These are phyloP conservation scores for Galago senegalensis DNA, from an alignment of 2,797 vertebrate genomes.

Conservation along the genomic window DNA sequence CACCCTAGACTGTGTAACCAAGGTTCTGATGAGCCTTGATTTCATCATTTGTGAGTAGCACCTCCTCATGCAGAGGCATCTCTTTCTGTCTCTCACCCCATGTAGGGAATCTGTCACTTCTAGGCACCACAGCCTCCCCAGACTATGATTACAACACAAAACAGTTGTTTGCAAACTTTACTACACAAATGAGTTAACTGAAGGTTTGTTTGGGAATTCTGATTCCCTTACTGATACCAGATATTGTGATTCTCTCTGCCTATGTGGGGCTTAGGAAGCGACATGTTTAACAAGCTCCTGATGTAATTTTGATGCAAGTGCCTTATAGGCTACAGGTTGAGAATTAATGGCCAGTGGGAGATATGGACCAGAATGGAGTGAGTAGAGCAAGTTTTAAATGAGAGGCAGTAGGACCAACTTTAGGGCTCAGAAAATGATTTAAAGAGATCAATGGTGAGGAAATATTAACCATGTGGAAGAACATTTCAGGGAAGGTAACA, in stretches of 20 bases:
- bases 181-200: background rate
- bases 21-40: background rate
- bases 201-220: background rate
- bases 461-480: background rate
- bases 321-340: background rate
- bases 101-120: background rate
- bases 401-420: background rate
- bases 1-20: background rate
- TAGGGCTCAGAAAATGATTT: background rate
- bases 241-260: background rate
- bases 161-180: background rate
- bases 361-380: background rate
- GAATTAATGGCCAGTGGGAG: background rate
- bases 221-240: background rate
- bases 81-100: background rate
- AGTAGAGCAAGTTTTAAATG: background rate
- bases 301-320: background rate
- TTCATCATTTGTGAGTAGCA: background rate
- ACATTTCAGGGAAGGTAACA: background rate
- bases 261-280: background rate
- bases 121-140: background rate
- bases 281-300: background rate
- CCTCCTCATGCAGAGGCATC: background rate
- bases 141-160: background rate
- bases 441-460: background rate